Conservation (phyloP, 2,888 invertebrate species). For the Nephrotoma guestfalica region DNA sequence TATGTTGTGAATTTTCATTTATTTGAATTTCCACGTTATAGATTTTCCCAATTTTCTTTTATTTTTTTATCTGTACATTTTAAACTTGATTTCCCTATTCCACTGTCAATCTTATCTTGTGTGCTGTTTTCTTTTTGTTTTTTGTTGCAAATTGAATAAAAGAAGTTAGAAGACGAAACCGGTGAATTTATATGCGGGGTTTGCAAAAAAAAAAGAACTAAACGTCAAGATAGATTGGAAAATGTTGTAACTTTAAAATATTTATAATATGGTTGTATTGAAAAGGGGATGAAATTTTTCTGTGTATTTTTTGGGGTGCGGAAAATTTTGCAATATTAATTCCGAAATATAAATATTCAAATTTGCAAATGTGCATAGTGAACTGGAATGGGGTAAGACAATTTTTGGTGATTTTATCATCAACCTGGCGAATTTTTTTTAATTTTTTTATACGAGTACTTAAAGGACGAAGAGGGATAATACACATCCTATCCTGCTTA, state of each 20-base stretch:
- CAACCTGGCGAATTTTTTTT: not conserved
- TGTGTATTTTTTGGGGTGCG: not conserved
- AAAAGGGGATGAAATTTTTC: not conserved
- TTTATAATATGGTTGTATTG: not conserved
- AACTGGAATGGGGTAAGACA: not conserved
- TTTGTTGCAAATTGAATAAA: not conserved
- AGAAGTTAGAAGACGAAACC: not conserved
- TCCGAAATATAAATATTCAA: not conserved
- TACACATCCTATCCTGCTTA: not conserved
- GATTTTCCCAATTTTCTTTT: not conserved
- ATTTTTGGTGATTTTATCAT: not conserved
- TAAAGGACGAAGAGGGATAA: not conserved
- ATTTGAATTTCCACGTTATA: not conserved
- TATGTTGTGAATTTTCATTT: not conserved
- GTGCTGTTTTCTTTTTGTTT: not conserved
- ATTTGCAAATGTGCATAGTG: not conserved
- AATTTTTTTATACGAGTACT: not conserved
- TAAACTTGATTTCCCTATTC: not conserved
- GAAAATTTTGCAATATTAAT: not conserved
- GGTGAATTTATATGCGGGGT: not conserved
- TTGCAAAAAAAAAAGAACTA: not conserved
- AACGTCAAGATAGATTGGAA: not conserved
- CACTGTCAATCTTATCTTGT: not conserved
- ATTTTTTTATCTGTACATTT: not conserved
- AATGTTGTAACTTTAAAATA: not conserved